phyloP scores from a whole-genome alignment of 1,140 invertebrate species.

The Drosophila pseudoananassae region DNA sequence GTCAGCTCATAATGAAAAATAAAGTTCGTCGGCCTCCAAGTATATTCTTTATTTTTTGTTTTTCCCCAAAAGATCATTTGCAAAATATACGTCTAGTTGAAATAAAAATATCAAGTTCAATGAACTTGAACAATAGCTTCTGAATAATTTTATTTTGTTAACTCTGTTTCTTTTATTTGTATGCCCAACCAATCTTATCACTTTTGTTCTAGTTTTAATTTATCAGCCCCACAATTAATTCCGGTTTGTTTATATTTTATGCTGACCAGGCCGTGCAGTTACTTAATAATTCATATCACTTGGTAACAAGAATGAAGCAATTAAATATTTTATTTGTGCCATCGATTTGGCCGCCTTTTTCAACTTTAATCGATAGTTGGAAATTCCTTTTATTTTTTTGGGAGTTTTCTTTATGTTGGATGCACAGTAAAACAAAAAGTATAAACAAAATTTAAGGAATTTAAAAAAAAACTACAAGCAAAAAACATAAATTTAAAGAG shows the following conservation, averaged over 20 bases:
- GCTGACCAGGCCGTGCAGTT: conserved; percentile 16
- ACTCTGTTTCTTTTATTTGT: not conserved
- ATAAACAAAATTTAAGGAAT: too few relatives aligned
- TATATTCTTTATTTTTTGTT: not conserved
- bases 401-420: not conserved
- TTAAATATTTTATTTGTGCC: conserved; percentile 72
- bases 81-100: not conserved
- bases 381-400: conserved; percentile 22
- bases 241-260: conserved; percentile 20
- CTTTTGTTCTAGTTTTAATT: not conserved
- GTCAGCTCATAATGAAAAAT: conserved; percentile 1
- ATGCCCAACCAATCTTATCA: not conserved
- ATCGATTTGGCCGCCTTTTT: conserved; percentile 69
- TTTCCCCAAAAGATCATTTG: not conserved
- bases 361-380: conserved; percentile 54
- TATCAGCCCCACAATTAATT: conserved; percentile 44
- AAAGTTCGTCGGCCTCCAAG: not conserved
- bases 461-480: not conserved
- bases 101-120: not conserved
- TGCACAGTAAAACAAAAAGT: conserved; percentile 7
- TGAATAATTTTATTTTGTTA: not conserved
- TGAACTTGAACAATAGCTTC: not conserved
- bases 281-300: conserved; percentile 38
- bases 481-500: too few relatives aligned
- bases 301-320: conserved; percentile 24